Percentiles rank a stretch among this genome's conserved stretches.
Conservation (phyloP, 2,113 vertebrate species). For the Actenoides lindsayi region DNA sequence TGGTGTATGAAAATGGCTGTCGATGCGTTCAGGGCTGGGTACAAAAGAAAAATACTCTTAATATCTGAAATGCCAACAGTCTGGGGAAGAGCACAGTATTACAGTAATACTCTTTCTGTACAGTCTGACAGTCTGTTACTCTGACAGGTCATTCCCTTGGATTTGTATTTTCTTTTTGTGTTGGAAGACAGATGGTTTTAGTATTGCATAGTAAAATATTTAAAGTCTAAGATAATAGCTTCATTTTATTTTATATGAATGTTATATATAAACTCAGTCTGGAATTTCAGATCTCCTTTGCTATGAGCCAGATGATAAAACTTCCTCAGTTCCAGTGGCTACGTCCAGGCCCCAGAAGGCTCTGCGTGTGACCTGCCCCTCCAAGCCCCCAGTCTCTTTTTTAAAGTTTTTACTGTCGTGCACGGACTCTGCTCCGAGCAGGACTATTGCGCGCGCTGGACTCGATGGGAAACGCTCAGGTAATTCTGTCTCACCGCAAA, state of each 20-base stretch:
- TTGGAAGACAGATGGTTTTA: constrained; percentile 55
- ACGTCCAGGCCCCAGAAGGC: not conserved
- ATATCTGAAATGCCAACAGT: not conserved
- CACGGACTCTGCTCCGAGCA: not conserved
- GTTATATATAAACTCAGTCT: not conserved
- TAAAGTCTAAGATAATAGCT: constrained; percentile 31
- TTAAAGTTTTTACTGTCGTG: not conserved
- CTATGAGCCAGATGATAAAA: not conserved
- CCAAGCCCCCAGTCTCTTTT: not conserved
- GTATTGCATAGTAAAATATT: constrained; percentile 67
- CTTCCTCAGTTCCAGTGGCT: rapidly evolving
- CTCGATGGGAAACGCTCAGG: not conserved
- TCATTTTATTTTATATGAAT: not conserved
- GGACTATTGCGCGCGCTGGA: not conserved
- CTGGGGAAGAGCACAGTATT: not conserved
- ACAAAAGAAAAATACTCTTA: not conserved
- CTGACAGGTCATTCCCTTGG: constrained; percentile 8
- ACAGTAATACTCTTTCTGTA: not conserved
- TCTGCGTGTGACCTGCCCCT: rapidly evolving
- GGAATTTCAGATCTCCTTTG: not conserved
- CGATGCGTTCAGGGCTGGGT: not conserved
- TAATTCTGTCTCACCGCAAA: not conserved
- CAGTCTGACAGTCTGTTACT: constrained; percentile 17
- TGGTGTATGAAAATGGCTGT: constrained; percentile 7
- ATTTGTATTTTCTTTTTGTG: constrained; percentile 61